Conservation (phyloP, 2,113 vertebrate genomes). For the Serilophus lunatus region DNA sequence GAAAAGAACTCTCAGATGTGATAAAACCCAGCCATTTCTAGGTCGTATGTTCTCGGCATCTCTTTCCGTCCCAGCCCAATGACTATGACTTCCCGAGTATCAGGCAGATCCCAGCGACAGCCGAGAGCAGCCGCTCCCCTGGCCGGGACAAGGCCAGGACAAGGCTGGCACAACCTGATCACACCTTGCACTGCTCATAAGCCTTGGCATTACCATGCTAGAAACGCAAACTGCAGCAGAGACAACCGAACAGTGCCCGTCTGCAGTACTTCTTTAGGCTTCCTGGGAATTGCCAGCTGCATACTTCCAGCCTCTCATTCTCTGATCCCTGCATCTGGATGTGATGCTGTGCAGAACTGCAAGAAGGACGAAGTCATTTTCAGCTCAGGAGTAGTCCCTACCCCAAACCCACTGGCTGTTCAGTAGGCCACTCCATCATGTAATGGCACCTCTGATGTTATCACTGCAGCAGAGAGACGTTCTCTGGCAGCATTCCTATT, state of each 20-base stretch:
- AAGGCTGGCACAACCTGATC: not conserved
- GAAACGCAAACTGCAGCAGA: not conserved
- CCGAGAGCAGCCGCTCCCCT: not conserved
- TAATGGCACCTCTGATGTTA: not conserved
- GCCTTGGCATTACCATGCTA: not conserved
- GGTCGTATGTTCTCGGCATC: not conserved
- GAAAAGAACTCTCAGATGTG: not conserved
- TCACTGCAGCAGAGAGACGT: not conserved
- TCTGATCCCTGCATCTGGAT: rapidly evolving
- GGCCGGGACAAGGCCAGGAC: rapidly evolving
- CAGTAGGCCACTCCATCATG: not conserved
- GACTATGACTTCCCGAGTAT: not conserved
- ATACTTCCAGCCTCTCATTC: not conserved
- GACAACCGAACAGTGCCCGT: not conserved
- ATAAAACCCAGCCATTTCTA: not conserved
- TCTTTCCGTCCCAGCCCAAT: not conserved
- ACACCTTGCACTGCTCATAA: rapidly evolving
- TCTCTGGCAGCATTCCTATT: not conserved
- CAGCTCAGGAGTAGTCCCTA: not conserved
- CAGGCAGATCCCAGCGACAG: no score
- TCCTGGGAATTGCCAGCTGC: not conserved
- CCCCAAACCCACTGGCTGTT: not conserved
- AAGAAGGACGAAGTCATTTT: not conserved
- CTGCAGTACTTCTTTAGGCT: not conserved
- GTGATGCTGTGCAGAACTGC: not conserved